Base-by-base conservation (phyloP, 2,888 invertebrate genomes). In the Macaria liturata region DNA sequence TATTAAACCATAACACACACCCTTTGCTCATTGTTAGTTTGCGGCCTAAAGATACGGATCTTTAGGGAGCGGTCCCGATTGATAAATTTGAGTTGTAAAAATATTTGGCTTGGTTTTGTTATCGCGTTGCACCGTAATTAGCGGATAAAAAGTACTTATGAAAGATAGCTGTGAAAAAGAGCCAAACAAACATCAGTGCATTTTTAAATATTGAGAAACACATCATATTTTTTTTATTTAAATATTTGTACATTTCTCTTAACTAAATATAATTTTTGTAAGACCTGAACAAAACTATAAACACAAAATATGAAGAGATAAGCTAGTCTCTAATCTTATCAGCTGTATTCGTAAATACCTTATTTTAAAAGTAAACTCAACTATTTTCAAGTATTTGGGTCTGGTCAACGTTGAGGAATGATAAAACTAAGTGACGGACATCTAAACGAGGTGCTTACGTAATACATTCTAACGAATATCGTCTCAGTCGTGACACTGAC, bases 401-500 rank as follows among this genome's bases (percentile, higher is more conserved):
- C 32, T 40, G 6, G 49, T 46, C 46, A 43, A n/a, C 32, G 46
- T 47, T 31, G 46, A 58, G 60, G 56, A 44, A 40, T 4, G 47
- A 45, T 46, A 52, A 53, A 37, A 9, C 34, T 3, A 40, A 52
- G 37, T 37, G 51, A 44, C 51, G 53, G 32, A 59, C 45, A 43
- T 45, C 51, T 51, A 51, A 60, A 46, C 37, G 37, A 56, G 46
- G 62, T 56, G 59, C 64, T 70, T 67, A 66, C 70, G 69, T 65
- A 66, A 70, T 50, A 43, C 59, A 49, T 40, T 60, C 62, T 67
- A 67, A 66, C 60, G 59, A 65, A 51, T 58, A 59, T 57, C 59
- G 65, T 66, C 62, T 65, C 57, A 57, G 53, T 60, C 66, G 66
- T 68, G 68, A 49, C 65, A 20, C 57, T 62, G 55, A 49, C 49